Conservation (phyloP, 2,113 vertebrate species). For the Calonectris borealis region DNA sequence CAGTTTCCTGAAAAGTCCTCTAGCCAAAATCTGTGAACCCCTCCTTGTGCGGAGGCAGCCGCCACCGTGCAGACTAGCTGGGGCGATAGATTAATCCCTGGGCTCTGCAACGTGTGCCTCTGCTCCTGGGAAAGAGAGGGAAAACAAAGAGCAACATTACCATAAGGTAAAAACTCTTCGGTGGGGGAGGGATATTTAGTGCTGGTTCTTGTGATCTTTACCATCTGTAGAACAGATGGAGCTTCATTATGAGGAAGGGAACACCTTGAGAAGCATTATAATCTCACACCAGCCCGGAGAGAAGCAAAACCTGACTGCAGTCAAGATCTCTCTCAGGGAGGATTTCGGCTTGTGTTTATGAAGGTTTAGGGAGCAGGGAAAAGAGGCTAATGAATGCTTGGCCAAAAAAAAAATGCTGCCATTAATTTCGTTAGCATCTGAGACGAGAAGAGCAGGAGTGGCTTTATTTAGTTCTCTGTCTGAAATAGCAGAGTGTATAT, state of each 20-base stretch:
- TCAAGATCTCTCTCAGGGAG: constrained; percentile 7
- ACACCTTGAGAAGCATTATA: constrained; percentile 67
- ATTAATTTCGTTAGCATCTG: constrained; percentile 21
- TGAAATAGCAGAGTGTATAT: neutral
- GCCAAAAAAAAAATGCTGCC: neutral
- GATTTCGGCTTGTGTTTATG: neutral
- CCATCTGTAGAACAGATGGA: constrained; percentile 71
- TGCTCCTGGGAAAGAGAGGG: constrained; percentile 16
- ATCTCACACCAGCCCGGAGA: constrained; percentile 49
- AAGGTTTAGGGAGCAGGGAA: constrained; percentile 32
- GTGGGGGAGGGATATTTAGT: constrained; percentile 65
- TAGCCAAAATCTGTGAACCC: neutral
- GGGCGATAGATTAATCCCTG: neutral
- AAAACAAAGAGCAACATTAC: constrained; percentile 57
- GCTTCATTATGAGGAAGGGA: constrained; percentile 65
- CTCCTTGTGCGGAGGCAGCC: neutral
- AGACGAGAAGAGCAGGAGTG: neutral
- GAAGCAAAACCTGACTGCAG: constrained; percentile 60
- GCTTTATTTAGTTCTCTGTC: constrained; percentile 35
- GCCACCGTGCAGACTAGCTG: accelerated
- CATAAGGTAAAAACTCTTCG: constrained; percentile 49
- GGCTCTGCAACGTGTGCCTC: neutral
- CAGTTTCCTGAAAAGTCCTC: neutral
- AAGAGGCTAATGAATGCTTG: constrained; percentile 21
- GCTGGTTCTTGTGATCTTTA: constrained; percentile 68